A percentile compares a stretch with the other conserved stretches of the same genome.
phyloP scores from a whole-genome alignment of 2,113 vertebrate species.

The Empidonax traillii region DNA sequence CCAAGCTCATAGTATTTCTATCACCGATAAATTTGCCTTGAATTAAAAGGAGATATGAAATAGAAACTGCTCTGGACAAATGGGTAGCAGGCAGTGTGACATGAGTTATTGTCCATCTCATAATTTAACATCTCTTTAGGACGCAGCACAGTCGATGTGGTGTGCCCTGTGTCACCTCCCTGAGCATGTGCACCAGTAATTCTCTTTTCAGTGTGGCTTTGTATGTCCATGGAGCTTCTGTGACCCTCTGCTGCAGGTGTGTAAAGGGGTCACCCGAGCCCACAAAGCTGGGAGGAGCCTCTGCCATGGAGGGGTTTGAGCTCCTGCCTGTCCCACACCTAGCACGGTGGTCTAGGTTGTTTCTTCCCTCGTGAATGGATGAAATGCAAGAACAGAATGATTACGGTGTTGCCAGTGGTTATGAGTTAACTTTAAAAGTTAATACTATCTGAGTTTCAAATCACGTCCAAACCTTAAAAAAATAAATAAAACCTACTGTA shows the following conservation, averaged over 20 bases:
- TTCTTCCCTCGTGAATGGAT: not conserved
- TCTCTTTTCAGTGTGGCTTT: not conserved
- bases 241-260: not conserved
- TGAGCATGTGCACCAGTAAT: not conserved
- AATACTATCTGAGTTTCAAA: not conserved
- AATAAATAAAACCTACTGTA: not conserved
- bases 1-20: not conserved
- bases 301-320: not conserved
- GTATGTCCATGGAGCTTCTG: not conserved
- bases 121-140: not conserved
- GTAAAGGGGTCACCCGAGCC: not conserved
- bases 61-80: conserved; percentile 5
- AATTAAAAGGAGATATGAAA: not conserved
- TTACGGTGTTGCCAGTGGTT: not conserved
- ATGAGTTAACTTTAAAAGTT: not conserved
- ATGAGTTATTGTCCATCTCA: not conserved
- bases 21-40: not conserved
- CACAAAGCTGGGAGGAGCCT: not conserved
- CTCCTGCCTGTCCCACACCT: not conserved
- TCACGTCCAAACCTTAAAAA: not conserved
- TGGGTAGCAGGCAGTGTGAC: not conserved
- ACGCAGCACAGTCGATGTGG: not conserved
- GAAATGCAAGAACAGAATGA: not conserved
- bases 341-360: not conserved
- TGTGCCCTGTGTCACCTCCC: not conserved